A percentile compares a stretch with the other conserved stretches of the same genome.
phyloP scores from a whole-genome alignment of 2,888 invertebrate species.

The Podabrus alpinus region DNA sequence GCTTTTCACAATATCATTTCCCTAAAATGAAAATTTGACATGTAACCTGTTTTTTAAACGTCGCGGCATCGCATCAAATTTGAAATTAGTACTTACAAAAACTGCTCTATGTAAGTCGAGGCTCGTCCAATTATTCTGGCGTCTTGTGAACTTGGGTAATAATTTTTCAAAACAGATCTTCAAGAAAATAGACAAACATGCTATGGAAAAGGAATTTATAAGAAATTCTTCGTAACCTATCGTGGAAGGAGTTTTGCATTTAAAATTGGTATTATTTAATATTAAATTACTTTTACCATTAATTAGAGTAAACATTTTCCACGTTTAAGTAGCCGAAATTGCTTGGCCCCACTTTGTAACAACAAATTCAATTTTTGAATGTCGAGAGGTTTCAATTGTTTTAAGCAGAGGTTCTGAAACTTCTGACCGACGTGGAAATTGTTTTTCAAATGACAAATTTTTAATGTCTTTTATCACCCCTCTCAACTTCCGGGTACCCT shows the following conservation, averaged over 20 bases:
- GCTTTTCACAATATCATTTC: constrained; percentile 13
- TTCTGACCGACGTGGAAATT: too few species aligned
- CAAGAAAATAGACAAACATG: not conserved
- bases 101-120: constrained; percentile 5
- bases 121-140: not conserved
- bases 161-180: not conserved
- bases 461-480: too few species aligned
- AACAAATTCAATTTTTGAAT: not conserved
- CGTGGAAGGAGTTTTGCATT: not conserved
- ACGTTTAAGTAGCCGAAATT: not conserved
- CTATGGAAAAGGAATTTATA: not conserved
- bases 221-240: not conserved
- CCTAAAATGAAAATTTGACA: constrained; percentile 11
- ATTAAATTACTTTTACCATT: not conserved
- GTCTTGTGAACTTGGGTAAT: not conserved
- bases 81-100: constrained; percentile 11
- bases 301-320: not conserved
- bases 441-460: too few species aligned
- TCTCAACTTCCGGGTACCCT: too few species aligned
- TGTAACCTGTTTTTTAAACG: not conserved
- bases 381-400: not conserved
- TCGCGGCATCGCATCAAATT: not conserved
- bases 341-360: not conserved
- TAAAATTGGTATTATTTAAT: not conserved
- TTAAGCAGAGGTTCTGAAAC: not conserved